phyloP scores from a whole-genome alignment of 2,797 vertebrate species.

The Clarias fuscus region DNA sequence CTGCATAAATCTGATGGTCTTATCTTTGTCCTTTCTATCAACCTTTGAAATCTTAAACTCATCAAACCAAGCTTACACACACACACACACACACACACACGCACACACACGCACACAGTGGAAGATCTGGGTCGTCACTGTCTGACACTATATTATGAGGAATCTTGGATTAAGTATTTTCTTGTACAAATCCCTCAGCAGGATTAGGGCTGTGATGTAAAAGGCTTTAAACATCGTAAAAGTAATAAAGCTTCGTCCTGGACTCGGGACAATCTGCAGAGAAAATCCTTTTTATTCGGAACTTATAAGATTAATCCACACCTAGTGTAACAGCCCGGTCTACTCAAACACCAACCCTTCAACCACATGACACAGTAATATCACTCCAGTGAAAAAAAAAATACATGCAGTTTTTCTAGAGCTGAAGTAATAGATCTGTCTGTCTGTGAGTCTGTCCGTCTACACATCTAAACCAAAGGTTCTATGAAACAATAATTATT shows the following conservation, averaged over 20 bases:
- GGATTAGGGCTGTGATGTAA: conserved; percentile 32
- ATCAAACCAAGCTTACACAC: conserved; percentile 19
- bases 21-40: conserved; percentile 18
- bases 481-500: too few relatives aligned
- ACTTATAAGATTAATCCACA: conserved; percentile 4
- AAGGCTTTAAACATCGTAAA: conserved; percentile 5
- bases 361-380: too few relatives aligned
- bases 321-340: neutral
- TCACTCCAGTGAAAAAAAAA: too few relatives aligned
- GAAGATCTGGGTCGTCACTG: conserved; percentile 65
- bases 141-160: conserved; percentile 62
- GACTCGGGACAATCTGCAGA: neutral
- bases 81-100: neutral
- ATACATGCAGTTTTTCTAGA: too few relatives aligned
- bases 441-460: too few relatives aligned
- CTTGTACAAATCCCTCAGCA: conserved; percentile 41
- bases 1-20: conserved; percentile 27
- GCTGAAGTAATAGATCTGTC: neutral
- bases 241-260: conserved; percentile 27
- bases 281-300: conserved; percentile 11
- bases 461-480: too few relatives aligned
- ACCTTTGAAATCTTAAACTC: conserved; percentile 17
- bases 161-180: conserved; percentile 66
- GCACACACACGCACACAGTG: conserved; percentile 7
- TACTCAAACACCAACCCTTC: neutral